Conservation (phyloP, 2,888 invertebrate species). For the Resseliella maxima region DNA sequence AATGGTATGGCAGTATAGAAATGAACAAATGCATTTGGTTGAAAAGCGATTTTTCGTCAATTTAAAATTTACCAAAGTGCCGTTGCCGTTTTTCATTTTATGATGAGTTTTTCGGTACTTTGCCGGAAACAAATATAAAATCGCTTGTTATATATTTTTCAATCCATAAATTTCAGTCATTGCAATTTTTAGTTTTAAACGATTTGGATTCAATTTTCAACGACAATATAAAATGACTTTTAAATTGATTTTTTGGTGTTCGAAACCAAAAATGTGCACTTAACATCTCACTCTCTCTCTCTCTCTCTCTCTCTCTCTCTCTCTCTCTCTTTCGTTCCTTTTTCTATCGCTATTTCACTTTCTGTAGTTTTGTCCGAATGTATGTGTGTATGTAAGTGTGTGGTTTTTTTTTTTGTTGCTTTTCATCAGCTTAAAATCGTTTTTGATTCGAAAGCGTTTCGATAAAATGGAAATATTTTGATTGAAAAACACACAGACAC, state of each 20-base stretch:
- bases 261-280: too few relatives aligned
- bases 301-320: too few relatives aligned
- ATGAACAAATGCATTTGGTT: background rate
- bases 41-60: background rate
- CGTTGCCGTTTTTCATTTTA: background rate
- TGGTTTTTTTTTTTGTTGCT: too few relatives aligned
- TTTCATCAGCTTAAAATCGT: too few relatives aligned
- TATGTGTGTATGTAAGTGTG: too few relatives aligned
- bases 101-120: background rate
- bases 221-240: conserved; percentile 17
- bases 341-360: too few relatives aligned
- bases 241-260: background rate
- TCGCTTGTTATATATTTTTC: conserved; percentile 1
- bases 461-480: background rate
- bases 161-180: background rate
- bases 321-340: background rate
- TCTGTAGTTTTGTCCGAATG: too few relatives aligned
- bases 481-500: background rate
- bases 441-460: too few relatives aligned
- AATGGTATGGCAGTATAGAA: too few relatives aligned
- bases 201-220: conserved; percentile 1
- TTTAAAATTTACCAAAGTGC: background rate
- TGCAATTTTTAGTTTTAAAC: conserved; percentile 28
- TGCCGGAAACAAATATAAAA: conserved; percentile 11
- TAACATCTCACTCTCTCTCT: too few relatives aligned